phyloP scores from a whole-genome alignment of 2,113 vertebrate species.

The Microtus montanus region DNA sequence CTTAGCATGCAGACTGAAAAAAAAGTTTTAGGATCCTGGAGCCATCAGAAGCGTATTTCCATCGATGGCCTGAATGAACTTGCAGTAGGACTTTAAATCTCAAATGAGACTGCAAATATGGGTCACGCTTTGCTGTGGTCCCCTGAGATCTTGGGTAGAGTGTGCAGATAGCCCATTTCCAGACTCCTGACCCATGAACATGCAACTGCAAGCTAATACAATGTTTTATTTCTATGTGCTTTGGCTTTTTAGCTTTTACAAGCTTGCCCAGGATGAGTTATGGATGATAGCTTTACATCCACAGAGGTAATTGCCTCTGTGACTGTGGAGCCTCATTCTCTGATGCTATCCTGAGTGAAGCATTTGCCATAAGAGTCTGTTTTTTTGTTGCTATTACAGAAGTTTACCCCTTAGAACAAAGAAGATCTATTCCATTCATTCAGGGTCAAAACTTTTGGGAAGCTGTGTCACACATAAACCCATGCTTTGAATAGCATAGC shows the following conservation, averaged over 20 bases:
- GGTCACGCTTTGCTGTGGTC: background rate
- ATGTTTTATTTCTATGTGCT: background rate
- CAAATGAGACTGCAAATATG: background rate
- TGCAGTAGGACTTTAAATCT: background rate
- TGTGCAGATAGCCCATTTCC: background rate
- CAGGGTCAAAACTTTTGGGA: background rate
- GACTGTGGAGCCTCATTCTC: background rate
- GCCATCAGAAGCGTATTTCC: background rate
- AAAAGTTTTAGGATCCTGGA: background rate
- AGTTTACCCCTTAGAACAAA: background rate
- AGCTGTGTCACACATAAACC: background rate
- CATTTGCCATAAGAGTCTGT: background rate
- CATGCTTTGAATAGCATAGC: background rate
- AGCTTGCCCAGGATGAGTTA: background rate
- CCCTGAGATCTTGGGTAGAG: background rate
- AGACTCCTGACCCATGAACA: background rate
- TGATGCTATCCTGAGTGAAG: background rate
- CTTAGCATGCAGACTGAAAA: background rate
- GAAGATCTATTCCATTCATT: background rate
- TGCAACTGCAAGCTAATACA: background rate
- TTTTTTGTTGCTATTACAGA: background rate
- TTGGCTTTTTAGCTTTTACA: slow-evolving; percentile 14
- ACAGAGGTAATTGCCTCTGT: slow-evolving; percentile 7
- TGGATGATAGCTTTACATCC: background rate
- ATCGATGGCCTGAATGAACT: background rate